A percentile compares a stretch with the other conserved stretches of the same genome.
These are phyloP conservation scores for Neoarius graeffei DNA, from an alignment of 2,113 vertebrate genomes.

Conservation along the genomic window DNA sequence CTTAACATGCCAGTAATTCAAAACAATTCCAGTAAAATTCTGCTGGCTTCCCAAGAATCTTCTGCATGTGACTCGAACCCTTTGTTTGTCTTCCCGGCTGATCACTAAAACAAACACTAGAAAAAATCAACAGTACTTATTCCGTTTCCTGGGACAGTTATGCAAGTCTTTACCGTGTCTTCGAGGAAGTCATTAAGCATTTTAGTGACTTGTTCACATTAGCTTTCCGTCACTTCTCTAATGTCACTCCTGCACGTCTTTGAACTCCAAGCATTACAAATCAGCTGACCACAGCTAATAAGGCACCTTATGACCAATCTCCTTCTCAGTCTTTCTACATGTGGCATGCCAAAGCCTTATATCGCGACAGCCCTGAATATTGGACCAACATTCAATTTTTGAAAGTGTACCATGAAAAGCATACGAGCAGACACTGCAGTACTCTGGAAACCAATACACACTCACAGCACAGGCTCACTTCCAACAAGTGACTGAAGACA, in stretches of 20 bases:
- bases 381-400: slow-evolving; percentile 19
- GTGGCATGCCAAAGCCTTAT: slow-evolving; percentile 1
- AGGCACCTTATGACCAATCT: neutral
- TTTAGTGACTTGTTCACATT: neutral
- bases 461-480: slow-evolving; percentile 32
- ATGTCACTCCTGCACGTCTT: slow-evolving; percentile 33
- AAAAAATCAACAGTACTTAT: neutral
- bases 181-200: neutral
- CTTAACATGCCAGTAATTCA: neutral
- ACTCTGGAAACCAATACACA: slow-evolving; percentile 30
- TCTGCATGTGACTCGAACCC: neutral
- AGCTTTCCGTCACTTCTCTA: slow-evolving; percentile 31
- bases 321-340: neutral
- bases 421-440: slow-evolving; percentile 20
- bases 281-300: neutral
- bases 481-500: slow-evolving; percentile 38
- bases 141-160: neutral
- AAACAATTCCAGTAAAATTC: neutral
- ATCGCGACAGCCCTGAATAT: neutral
- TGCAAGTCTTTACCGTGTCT: neutral
- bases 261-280: slow-evolving; percentile 44
- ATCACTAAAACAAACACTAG: neutral
- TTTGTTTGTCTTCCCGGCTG: neutral
- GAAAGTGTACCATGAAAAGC: slow-evolving; percentile 35
- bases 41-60: neutral